Conservation (phyloP, 2,888 invertebrate species). For the Tenthredo mesomela region DNA sequence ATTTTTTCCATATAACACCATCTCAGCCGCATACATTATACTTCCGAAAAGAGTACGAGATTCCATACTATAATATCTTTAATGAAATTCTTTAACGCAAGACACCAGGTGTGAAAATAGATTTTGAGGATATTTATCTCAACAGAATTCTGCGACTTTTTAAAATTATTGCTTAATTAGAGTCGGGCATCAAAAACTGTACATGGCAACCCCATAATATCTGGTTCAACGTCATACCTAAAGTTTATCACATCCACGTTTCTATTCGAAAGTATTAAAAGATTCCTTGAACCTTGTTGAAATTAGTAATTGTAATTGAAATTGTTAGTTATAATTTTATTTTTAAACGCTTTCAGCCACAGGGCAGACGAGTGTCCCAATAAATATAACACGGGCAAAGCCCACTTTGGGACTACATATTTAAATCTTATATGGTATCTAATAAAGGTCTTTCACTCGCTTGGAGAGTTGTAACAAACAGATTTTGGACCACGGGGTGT, state of each 20-base stretch:
- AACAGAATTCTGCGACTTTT: not conserved
- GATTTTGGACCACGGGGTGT: slow-evolving; percentile 30
- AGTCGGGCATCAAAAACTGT: not conserved
- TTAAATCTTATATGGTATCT: slow-evolving; percentile 11
- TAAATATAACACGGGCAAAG: slow-evolving; percentile 24
- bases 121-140: not conserved
- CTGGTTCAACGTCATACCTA: slow-evolving; percentile 28
- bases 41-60: slow-evolving; percentile 3
- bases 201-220: slow-evolving; percentile 40
- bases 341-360: slow-evolving; percentile 22
- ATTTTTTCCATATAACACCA: not conserved
- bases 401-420: slow-evolving; percentile 11
- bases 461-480: slow-evolving; percentile 28
- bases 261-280: slow-evolving; percentile 28
- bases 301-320: slow-evolving; percentile 7
- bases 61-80: slow-evolving; percentile 9
- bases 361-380: not conserved
- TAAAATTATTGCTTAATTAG: slow-evolving; percentile 16
- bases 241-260: slow-evolving; percentile 44
- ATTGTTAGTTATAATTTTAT: not conserved
- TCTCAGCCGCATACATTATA: not conserved
- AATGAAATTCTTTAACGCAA: not conserved
- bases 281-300: slow-evolving; percentile 9
- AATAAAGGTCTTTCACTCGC: slow-evolving; percentile 25
- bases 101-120: slow-evolving; percentile 4